Conservation (phyloP, 2,113 vertebrate genomes). For the Ammodytes marinus region DNA sequence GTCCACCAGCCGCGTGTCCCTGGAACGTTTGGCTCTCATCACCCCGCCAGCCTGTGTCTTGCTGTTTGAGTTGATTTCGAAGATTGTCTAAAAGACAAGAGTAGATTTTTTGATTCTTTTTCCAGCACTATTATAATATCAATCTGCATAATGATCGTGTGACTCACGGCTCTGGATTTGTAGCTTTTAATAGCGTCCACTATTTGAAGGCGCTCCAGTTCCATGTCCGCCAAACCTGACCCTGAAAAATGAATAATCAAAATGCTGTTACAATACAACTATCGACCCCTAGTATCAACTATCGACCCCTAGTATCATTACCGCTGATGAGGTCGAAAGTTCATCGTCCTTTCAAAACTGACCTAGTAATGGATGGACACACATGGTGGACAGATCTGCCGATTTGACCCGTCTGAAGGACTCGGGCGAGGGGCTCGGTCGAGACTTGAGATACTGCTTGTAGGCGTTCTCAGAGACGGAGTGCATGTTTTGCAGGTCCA, state of each 20-base stretch:
- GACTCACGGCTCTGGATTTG: constrained; percentile 91
- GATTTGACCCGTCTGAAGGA: constrained; percentile 94
- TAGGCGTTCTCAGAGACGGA: constrained; percentile 90
- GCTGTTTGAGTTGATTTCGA: constrained; percentile 94
- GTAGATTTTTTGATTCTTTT: not conserved
- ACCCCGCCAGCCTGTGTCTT: constrained; percentile 88
- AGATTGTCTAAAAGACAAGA: constrained; percentile 89
- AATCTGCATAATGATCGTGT: not conserved
- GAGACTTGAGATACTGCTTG: constrained; percentile 93
- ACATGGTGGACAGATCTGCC: constrained; percentile 85
- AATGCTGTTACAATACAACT: not conserved
- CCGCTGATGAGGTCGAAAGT: not conserved
- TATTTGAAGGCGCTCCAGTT: constrained; percentile 90
- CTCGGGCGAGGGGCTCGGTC: constrained; percentile 89
- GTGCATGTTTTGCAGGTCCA: constrained; percentile 89
- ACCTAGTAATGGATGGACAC: constrained; percentile 94
- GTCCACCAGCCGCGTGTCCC: constrained; percentile 83
- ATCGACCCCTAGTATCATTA: not conserved
- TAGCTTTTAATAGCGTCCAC: constrained; percentile 93
- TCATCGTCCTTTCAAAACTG: constrained; percentile 58
- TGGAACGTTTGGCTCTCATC: constrained; percentile 91
- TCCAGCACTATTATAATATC: not conserved
- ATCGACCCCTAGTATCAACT: not conserved
- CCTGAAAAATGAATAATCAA: constrained; percentile 77
- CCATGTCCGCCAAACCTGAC: constrained; percentile 85